Conservation (phyloP, 2,113 vertebrate species). For the Aegotheles bennettii region DNA sequence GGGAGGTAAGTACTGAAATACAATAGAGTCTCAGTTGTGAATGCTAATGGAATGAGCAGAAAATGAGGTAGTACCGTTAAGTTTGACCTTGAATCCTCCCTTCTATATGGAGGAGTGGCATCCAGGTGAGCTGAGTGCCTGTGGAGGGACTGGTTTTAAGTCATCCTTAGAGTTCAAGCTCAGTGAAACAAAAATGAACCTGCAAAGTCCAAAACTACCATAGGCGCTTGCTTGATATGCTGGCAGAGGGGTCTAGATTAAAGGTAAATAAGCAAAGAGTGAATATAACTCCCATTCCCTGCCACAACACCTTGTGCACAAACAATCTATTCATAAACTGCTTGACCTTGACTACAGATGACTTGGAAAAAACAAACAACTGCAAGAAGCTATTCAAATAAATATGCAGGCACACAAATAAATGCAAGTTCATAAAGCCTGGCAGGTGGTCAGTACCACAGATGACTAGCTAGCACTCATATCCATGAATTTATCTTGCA, state of each 20-base stretch:
- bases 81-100: constrained; percentile 8
- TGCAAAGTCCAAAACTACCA: background rate
- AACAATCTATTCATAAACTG: background rate
- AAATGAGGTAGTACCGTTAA: background rate
- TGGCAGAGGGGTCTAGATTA: background rate
- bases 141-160: background rate
- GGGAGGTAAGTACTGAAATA: background rate
- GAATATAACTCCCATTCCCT: background rate
- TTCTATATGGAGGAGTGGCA: background rate
- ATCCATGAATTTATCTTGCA: background rate
- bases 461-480: background rate
- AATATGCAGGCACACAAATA: background rate
- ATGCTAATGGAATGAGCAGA: background rate
- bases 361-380: background rate
- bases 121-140: background rate
- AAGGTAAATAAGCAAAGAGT: background rate
- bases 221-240: background rate
- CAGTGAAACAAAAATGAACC: background rate
- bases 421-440: background rate
- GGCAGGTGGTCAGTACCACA: background rate
- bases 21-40: background rate
- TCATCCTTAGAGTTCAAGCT: background rate
- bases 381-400: background rate
- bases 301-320: accelerated
- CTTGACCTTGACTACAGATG: background rate